Conservation (phyloP, 2,797 vertebrate genomes). For the Podarcis siculus region DNA sequence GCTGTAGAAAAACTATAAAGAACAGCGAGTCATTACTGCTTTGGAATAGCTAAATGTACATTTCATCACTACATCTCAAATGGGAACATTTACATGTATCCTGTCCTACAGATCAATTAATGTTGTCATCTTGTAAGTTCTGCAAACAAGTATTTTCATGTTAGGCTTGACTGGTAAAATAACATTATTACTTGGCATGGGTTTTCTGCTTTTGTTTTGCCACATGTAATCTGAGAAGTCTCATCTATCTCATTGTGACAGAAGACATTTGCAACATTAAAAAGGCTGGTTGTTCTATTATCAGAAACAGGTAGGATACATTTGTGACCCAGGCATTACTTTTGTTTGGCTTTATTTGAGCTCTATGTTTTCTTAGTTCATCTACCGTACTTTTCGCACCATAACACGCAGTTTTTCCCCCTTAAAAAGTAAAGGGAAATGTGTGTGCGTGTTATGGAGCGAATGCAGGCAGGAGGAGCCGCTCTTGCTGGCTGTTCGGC, state of each 20-base stretch:
- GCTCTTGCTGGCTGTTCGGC: no score
- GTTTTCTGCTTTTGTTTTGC: constrained; percentile 38
- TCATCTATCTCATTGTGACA: constrained; percentile 48
- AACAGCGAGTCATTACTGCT: not conserved
- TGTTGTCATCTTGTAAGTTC: constrained; percentile 3
- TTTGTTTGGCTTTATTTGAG: not conserved
- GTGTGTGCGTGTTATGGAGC: no score
- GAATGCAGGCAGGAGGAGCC: no score
- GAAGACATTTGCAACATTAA: constrained; percentile 32
- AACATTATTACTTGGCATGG: not conserved
- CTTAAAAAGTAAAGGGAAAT: no score
- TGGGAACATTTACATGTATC: constrained; percentile 31
- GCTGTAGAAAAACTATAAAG: constrained; percentile 11
- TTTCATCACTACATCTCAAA: constrained; percentile 11
- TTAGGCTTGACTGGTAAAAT: constrained; percentile 2
- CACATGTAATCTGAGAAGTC: constrained; percentile 40
- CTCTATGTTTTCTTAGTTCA: not conserved
- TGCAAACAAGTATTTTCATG: not conserved
- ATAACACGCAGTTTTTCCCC: no score
- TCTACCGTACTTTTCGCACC: no score
- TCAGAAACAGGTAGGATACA: constrained; percentile 46
- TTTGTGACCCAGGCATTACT: not conserved
- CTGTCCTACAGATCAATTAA: not conserved
- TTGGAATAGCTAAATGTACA: not conserved
- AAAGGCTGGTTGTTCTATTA: constrained; percentile 34